Conservation (phyloP, 1,140 invertebrate genomes). For the Drosophila simulans region DNA sequence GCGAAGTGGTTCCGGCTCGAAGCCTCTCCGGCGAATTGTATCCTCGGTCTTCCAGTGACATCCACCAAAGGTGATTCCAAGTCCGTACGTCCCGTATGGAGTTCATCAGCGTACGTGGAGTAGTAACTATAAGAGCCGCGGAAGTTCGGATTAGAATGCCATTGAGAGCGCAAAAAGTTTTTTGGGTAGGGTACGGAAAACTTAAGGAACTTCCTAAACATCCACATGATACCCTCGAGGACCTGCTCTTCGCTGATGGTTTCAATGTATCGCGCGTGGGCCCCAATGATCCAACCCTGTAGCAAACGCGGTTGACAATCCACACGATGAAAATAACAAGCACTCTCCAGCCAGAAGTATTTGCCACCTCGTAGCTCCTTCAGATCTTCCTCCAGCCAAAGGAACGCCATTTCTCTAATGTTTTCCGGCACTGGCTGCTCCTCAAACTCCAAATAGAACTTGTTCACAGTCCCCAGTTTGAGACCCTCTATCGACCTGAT, state of each 20-base stretch:
- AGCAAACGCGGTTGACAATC: slow-evolving; percentile 88
- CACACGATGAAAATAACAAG: slow-evolving; percentile 88
- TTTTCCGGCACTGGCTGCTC: slow-evolving; percentile 87
- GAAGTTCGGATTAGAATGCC: slow-evolving; percentile 89
- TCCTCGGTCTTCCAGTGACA: slow-evolving; percentile 85
- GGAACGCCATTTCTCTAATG: slow-evolving; percentile 82
- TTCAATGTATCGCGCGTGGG: slow-evolving; percentile 86
- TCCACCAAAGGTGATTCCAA: slow-evolving; percentile 86
- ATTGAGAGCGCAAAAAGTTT: slow-evolving; percentile 85
- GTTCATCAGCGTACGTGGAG: slow-evolving; percentile 86
- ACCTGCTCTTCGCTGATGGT: slow-evolving; percentile 85
- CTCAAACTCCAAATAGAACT: slow-evolving; percentile 90
- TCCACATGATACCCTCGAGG: slow-evolving; percentile 80
- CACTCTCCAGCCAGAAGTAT: slow-evolving; percentile 86
- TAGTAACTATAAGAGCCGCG: slow-evolving; percentile 90
- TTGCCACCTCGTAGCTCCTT: slow-evolving; percentile 60
- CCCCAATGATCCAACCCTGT: slow-evolving; percentile 87
- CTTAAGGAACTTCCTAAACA: slow-evolving; percentile 84
- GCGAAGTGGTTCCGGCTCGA: slow-evolving; percentile 88
- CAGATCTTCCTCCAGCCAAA: slow-evolving; percentile 86
- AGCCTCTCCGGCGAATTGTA: slow-evolving; percentile 91
- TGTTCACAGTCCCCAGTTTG: slow-evolving; percentile 90
- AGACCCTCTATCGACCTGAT: slow-evolving; percentile 88
- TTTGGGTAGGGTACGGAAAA: slow-evolving; percentile 56
- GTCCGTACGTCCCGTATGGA: slow-evolving; percentile 84